These are phyloP conservation scores for Leucoraja ocellata DNA, from an alignment of 2,797 vertebrate species.

Conservation along the genomic window DNA sequence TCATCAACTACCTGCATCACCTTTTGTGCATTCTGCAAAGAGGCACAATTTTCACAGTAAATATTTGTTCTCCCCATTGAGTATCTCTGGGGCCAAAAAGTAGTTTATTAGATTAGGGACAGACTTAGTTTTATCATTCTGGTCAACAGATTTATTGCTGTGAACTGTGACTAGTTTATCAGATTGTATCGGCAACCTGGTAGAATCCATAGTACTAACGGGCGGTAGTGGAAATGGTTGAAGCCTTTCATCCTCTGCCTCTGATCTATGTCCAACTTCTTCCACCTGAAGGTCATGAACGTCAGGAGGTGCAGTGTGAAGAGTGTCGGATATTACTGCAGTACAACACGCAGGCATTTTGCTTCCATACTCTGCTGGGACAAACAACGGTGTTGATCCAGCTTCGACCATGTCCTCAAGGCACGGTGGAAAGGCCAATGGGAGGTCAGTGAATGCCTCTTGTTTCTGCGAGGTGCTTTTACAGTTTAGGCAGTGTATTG, in stretches of 20 bases:
- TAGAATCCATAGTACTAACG: background rate
- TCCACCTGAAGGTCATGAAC: conserved; percentile 43
- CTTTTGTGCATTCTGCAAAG: conserved; percentile 88
- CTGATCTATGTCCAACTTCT: conserved; percentile 45
- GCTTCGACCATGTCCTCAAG: conserved; percentile 45
- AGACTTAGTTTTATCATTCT: conserved; percentile 63
- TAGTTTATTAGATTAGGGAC: conserved; percentile 90
- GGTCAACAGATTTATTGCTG: background rate
- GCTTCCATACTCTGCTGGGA: conserved; percentile 41
- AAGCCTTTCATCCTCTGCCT: conserved; percentile 46
- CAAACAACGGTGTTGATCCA: background rate
- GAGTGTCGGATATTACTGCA: conserved; percentile 6
- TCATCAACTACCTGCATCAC: conserved; percentile 83
- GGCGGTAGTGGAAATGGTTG: conserved; percentile 47
- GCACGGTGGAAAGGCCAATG: conserved; percentile 86
- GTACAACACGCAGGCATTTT: conserved; percentile 44
- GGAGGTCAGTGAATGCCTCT: conserved; percentile 92
- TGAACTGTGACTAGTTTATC: conserved; percentile 44
- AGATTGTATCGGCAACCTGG: conserved; percentile 46
- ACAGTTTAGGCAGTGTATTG: conserved; percentile 85
- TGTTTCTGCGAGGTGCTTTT: conserved; percentile 85
- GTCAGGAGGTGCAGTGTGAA: conserved; percentile 44
- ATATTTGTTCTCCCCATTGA: conserved; percentile 92
- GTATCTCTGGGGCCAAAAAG: conserved; percentile 90
- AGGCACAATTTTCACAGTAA: conserved; percentile 90